These are phyloP conservation scores for Poicephalus meyeri DNA, from an alignment of 2,113 vertebrate species.

Conservation along the genomic window DNA sequence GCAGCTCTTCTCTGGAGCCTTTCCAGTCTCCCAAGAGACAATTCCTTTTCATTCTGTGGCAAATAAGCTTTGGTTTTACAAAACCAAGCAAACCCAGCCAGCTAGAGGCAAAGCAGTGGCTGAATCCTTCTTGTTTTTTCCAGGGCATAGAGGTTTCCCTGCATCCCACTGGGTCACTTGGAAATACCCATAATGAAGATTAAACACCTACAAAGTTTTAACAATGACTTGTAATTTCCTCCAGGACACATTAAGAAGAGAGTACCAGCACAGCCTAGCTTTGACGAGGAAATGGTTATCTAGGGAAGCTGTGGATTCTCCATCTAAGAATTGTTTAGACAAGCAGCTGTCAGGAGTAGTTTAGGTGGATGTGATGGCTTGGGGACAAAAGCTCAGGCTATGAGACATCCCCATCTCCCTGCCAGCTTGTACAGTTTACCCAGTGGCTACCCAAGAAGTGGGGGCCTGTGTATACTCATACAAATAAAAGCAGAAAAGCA, in stretches of 20 bases:
- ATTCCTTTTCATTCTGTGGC: not conserved
- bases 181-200: not conserved
- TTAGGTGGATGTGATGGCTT: not conserved
- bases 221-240: not conserved
- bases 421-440: not conserved
- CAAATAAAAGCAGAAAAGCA: not conserved
- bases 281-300: not conserved
- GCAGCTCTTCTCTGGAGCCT: conserved; percentile 30
- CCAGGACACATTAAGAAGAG: not conserved
- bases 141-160: not conserved
- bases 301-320: not conserved
- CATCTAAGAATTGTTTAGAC: not conserved
- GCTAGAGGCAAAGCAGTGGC: not conserved
- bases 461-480: rapidly evolving
- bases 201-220: not conserved
- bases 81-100: not conserved
- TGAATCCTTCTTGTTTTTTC: not conserved
- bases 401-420: not conserved
- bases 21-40: not conserved
- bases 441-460: not conserved
- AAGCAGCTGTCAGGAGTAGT: conserved; percentile 16
- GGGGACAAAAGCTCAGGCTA: not conserved
- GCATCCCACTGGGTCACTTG: rapidly evolving
- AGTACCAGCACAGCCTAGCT: not conserved
- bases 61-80: not conserved